phyloP scores from a whole-genome alignment of 2,888 invertebrate species.

The Agonopterix heracliana region DNA sequence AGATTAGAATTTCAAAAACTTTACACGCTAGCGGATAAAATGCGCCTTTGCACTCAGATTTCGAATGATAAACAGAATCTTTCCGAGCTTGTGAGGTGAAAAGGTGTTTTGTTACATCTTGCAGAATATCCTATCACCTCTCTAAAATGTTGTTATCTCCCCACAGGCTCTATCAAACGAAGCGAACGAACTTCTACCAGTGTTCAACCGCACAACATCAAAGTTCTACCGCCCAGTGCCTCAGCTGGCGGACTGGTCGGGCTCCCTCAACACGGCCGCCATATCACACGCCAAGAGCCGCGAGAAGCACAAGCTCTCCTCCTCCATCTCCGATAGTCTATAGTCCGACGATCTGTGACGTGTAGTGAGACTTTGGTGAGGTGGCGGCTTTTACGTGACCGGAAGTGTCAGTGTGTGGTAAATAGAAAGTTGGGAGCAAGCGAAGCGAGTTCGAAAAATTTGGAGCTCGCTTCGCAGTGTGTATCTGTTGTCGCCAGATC shows the following conservation, averaged over 20 bases:
- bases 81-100: too few species aligned
- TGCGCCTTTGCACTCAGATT: too few species aligned
- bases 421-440: neutral
- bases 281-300: constrained; percentile 25
- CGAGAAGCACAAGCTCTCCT: constrained; percentile 42
- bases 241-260: constrained; percentile 93
- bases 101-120: too few species aligned
- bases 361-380: too few species aligned
- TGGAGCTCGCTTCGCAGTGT: neutral
- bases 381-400: neutral
- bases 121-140: too few species aligned
- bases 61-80: too few species aligned
- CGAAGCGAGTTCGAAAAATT: neutral
- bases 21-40: too few species aligned
- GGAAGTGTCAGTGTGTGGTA: constrained; percentile 17
- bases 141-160: constrained; percentile 13
- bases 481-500: too few species aligned
- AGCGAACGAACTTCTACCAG: constrained; percentile 96
- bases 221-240: constrained; percentile 90
- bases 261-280: constrained; percentile 43
- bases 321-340: constrained; percentile 32
- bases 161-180: constrained; percentile 93
- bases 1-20: too few species aligned
- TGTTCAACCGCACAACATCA: constrained; percentile 97
- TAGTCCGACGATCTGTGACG: constrained; percentile 18